phyloP scores from a whole-genome alignment of 2,888 invertebrate genomes.

The Acanthoscelides obtectus region DNA sequence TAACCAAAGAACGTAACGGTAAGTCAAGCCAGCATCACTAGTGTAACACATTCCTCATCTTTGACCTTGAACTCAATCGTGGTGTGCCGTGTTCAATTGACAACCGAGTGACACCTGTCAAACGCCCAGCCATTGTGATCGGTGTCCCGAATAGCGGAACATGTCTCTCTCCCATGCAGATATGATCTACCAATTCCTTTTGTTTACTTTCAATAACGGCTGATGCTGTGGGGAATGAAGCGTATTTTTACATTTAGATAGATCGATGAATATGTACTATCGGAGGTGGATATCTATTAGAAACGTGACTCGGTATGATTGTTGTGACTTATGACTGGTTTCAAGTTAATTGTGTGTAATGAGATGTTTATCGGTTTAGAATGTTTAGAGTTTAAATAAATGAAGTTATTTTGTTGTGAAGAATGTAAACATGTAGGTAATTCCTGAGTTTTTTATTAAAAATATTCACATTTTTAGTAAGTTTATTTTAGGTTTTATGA shows the following conservation, averaged over 20 bases:
- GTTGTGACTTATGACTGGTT: too few species aligned
- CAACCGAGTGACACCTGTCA: not conserved
- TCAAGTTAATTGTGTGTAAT: not conserved
- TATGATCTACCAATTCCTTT: not conserved
- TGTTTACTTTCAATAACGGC: not conserved
- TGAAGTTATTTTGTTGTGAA: too few species aligned
- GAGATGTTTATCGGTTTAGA: constrained; percentile 9
- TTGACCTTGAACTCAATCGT: not conserved
- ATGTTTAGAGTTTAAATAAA: not conserved
- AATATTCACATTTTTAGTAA: too few species aligned
- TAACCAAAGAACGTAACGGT: not conserved
- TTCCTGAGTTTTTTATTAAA: too few species aligned
- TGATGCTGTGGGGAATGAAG: not conserved
- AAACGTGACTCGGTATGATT: not conserved
- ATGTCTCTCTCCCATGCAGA: not conserved
- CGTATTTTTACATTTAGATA: not conserved
- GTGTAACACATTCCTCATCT: not conserved
- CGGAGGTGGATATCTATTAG: not conserved
- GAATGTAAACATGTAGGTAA: too few species aligned
- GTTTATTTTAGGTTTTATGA: too few species aligned
- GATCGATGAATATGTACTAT: not conserved
- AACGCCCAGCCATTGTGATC: not conserved
- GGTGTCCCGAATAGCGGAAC: not conserved
- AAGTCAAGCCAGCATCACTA: not conserved
- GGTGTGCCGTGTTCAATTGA: not conserved